Conservation (phyloP, 2,888 invertebrate species). For the Agrotis exclamationis region DNA sequence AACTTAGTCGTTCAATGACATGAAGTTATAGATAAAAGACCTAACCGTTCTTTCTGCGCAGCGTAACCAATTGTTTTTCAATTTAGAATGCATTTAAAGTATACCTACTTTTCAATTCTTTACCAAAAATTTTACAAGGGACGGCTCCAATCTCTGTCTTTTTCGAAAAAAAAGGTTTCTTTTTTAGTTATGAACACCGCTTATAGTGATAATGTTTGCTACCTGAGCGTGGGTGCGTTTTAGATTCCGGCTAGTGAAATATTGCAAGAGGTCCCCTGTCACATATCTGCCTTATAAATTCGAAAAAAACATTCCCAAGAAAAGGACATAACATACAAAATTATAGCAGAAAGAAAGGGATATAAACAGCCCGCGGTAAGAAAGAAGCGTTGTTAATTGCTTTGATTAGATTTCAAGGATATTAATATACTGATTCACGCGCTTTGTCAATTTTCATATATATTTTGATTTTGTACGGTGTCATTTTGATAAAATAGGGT, state of each 20-base stretch:
- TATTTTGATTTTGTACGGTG: constrained; percentile 87
- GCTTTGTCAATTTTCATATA: constrained; percentile 88
- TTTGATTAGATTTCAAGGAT: constrained; percentile 90
- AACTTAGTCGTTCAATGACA: too few relatives aligned
- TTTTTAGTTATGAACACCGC: constrained; percentile 86
- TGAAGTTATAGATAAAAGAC: too few relatives aligned
- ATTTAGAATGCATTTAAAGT: too few relatives aligned
- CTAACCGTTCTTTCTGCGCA: too few relatives aligned
- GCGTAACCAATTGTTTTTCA: too few relatives aligned
- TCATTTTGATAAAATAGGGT: constrained; percentile 77
- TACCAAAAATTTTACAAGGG: neutral
- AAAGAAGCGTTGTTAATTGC: constrained; percentile 88
- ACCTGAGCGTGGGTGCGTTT: constrained; percentile 89
- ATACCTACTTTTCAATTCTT: neutral
- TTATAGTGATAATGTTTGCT: constrained; percentile 89
- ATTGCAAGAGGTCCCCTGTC: constrained; percentile 89
- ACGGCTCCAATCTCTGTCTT: constrained; percentile 69
- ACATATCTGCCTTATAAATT: constrained; percentile 84
- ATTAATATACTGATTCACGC: constrained; percentile 89
- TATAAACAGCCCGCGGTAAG: constrained; percentile 61
- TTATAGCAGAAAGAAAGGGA: constrained; percentile 67
- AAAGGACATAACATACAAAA: constrained; percentile 67
- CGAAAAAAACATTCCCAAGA: constrained; percentile 68
- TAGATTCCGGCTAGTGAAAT: constrained; percentile 84
- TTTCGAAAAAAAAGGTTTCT: constrained; percentile 61